Base-by-base conservation (phyloP, 1,140 invertebrate genomes). In the Zaprionus nigranus region DNA sequence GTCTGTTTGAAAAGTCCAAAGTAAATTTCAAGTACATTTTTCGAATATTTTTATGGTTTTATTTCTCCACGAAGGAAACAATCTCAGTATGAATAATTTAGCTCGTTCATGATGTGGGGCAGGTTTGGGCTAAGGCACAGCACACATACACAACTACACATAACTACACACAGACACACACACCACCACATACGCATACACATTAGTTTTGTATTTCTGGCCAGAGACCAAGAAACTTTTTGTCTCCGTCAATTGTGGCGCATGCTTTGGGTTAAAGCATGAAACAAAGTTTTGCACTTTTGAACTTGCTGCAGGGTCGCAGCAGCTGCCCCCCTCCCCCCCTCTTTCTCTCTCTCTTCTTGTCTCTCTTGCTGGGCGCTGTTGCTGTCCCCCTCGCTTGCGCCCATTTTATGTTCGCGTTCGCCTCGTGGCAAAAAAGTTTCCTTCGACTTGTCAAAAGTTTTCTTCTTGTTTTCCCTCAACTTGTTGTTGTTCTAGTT, bases 381-480 rank as follows among this genome's bases (percentile, higher is more conserved):
- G 61, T 24, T 57, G 66, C 61, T 57, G 6, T 81, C 81, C 36
- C 59, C 51, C 49, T 78, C 60, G 13, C 56, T 40, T 66, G 61
- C 66, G 64, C 54, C 83, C 79, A 82, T 87, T 86, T 86, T 86
- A 69, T 75, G 71, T 64, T 66, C 63, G 74, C 73, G 51, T 46
- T 46, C 7, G 40, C 40, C 40, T 46, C n/a, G n/a, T 49, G 36
- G 69, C 68, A 73, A 76, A 87, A 87, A 86, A 80, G 78, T 87
- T 88, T 87, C 71, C 85, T 59, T 72, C 58, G 78, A 87, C 78
- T 87, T 88, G 81, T 88, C 84, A 88, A 87, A 72, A 83, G 80
- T 87, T 83, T 83, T 71, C 72, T 69, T 75, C 75, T 75, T 67
- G 71, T 75, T 82, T 58, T 62, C 62, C 71, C 30, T 11, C 60